phyloP scores from a whole-genome alignment of 2,888 invertebrate genomes.

The Lasioglossum calceatum region DNA sequence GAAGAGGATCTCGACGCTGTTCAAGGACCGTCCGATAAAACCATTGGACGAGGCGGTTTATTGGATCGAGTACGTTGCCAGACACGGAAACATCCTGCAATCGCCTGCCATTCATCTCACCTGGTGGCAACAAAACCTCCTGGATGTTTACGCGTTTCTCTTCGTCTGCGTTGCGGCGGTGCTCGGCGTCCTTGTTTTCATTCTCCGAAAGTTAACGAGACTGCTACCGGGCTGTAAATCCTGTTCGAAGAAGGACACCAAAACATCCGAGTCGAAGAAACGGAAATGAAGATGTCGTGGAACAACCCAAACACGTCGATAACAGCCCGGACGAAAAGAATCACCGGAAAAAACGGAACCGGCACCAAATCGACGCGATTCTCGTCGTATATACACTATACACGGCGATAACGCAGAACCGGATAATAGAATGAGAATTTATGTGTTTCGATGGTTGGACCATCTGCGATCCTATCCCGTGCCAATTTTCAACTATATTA shows the following conservation, averaged over 20 bases:
- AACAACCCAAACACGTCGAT: neutral
- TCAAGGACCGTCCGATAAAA: slow-evolving; percentile 70
- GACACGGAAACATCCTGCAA: slow-evolving; percentile 68
- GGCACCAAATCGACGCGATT: neutral
- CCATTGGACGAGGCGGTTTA: slow-evolving; percentile 69
- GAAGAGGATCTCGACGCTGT: slow-evolving; percentile 60
- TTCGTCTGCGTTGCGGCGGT: slow-evolving; percentile 47
- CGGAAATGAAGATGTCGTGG: slow-evolving; percentile 40
- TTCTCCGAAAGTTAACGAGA: slow-evolving; percentile 34
- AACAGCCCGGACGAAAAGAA: neutral
- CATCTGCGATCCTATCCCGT: neutral
- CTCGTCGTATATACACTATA: neutral
- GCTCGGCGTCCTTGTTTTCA: neutral
- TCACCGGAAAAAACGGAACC: neutral
- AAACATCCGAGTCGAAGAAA: slow-evolving; percentile 54
- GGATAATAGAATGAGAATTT: neutral
- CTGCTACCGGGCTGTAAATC: slow-evolving; percentile 1
- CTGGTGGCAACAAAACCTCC: slow-evolving; percentile 83
- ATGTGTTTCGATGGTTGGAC: neutral
- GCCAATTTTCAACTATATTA: neutral
- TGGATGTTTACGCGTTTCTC: slow-evolving; percentile 86
- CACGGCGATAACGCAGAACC: neutral
- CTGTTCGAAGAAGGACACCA: neutral
- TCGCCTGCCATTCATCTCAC: slow-evolving; percentile 76
- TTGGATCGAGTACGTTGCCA: slow-evolving; percentile 73